These are phyloP conservation scores for Xiphophorus hellerii DNA, from an alignment of 2,113 vertebrate species.

Conservation along the genomic window DNA sequence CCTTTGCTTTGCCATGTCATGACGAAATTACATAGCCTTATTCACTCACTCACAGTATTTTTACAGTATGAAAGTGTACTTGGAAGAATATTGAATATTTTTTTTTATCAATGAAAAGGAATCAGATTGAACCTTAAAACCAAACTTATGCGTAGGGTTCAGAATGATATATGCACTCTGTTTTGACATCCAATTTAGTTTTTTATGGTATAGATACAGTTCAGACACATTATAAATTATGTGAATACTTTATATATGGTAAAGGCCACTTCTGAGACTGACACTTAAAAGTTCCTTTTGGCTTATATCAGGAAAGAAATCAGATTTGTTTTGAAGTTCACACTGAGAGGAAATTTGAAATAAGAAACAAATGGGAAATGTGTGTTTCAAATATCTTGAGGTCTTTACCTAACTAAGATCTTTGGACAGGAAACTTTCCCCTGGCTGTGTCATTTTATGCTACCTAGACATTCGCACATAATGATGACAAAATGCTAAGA, in stretches of 20 bases:
- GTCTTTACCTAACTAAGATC: background rate
- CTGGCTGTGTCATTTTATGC: slow-evolving; percentile 21
- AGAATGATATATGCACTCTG: background rate
- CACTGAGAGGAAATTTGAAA: background rate
- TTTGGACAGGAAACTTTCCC: background rate
- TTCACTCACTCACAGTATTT: background rate
- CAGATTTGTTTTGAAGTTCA: slow-evolving; percentile 6
- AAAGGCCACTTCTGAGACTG: background rate
- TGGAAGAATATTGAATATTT: background rate
- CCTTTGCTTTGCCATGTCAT: background rate
- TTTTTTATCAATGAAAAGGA: background rate
- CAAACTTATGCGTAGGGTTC: background rate
- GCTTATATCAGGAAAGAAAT: slow-evolving; percentile 15
- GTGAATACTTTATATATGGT: background rate
- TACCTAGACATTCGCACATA: slow-evolving; percentile 39
- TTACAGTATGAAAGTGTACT: background rate
- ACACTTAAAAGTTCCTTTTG: slow-evolving; percentile 1
- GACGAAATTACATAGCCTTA: background rate
- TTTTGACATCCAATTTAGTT: background rate
- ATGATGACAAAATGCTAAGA: slow-evolving; percentile 55
- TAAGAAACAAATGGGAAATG: background rate
- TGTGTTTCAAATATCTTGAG: slow-evolving; percentile 23
- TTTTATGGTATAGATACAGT: background rate
- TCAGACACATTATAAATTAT: slow-evolving; percentile 6
- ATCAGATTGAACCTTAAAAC: background rate